phyloP scores from a whole-genome alignment of 2,888 invertebrate species.

The Machimus atricapillus region DNA sequence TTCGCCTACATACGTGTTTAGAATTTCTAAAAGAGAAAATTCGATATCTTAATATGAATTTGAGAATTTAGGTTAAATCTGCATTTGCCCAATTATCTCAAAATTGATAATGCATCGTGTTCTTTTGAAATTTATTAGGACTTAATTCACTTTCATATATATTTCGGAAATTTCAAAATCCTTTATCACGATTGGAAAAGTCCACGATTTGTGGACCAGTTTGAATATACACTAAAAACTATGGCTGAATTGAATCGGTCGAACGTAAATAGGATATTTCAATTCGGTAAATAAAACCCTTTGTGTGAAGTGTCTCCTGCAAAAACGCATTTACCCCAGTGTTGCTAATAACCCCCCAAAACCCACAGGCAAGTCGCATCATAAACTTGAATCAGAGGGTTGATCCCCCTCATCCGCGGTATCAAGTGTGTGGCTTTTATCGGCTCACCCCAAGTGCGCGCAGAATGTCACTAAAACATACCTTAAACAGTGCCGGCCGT shows the following conservation, averaged over 20 bases:
- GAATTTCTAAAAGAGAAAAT: neutral
- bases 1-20: neutral
- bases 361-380: neutral
- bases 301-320: neutral
- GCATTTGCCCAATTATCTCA: neutral
- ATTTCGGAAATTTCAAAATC: neutral
- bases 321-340: neutral
- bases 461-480: neutral
- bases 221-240: neutral
- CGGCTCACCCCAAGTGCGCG: neutral
- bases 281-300: neutral
- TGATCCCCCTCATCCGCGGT: neutral
- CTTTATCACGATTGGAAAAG: neutral
- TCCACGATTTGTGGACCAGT: neutral
- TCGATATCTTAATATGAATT: neutral
- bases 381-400: neutral
- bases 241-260: neutral
- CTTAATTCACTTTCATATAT: neutral
- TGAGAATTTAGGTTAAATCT: neutral
- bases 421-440: neutral
- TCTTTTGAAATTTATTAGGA: neutral
- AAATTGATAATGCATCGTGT: neutral
- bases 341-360: neutral
- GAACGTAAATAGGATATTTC: neutral
- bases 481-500: slow-evolving; percentile 4